Evolutionary conservation across 2,888 invertebrate species (phyloP), one percentile per base, ranked within the genome.

Genomic region (Phania funesta): DNA sequence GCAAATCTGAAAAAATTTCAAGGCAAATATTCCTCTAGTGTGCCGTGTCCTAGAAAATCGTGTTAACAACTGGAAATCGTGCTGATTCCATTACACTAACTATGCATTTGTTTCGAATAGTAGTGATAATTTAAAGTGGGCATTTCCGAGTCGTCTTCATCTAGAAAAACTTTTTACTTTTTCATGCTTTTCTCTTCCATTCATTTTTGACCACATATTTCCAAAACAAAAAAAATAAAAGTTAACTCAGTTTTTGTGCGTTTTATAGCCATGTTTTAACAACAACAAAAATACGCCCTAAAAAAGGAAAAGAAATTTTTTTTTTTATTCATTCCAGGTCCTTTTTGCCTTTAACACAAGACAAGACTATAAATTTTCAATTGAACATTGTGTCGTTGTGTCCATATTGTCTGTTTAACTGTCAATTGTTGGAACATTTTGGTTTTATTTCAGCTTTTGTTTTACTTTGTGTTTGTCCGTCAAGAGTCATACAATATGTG

Each of bases 341-440:
- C 41, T 77, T 56, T 60, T 62, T 56, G 65, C 22, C 65, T 50
- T 54, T 52, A 73, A 81, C 81, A 81, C 62, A 73, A 62, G 77
- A 81, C 62, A 73, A 62, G 77, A 77, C 81, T 67, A 81, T 81
- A 81, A 81, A 81, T 81, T 77, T 81, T 81, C 76, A 81, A 81
- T 77, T 76, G 71, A 77, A 78, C 73, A 76, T 74, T 67, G 76
- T 68, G 76, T 73, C 75, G 76, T 52, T 65, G 77, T 73, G 77
- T 74, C 62, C 73, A 56, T 77, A 77, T 56, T 81, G 81, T 74
- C 81, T 67, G 77, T 81, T 81, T 56, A 73, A 77, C 77, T 81
- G 77, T 77, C 81, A 77, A 81, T 52, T 81, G 77, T 74, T 62
- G 71, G 65, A 41, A 73, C 67, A 76, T 73, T 81, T 73, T 44